Evolutionary conservation across 2,888 invertebrate species (phyloP), one percentile per base, ranked within the genome.

Genomic region (Dryadula phaetusa): DNA sequence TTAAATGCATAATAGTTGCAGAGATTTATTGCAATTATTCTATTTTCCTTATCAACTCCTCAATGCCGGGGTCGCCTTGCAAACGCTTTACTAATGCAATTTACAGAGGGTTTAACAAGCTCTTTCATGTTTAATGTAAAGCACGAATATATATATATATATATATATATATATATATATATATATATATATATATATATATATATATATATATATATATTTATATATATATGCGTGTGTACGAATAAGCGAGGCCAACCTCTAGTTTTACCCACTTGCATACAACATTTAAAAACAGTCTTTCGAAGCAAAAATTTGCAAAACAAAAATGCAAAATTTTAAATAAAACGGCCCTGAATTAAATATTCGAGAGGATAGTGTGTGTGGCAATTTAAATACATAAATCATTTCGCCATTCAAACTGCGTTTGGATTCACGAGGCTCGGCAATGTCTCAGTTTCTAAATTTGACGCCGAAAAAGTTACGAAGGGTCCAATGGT

Each of bases 31-130:
- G 67, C 75, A 79, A 80, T 77, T 77, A 77, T 75, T 76, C 76
- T 69, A 76, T 82, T 84, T 82, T 81, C 82, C 84, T 84, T 79
- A 79, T 80, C 79, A 72, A 70, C 68, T 70, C 70, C 77, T 81
- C 84, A 86, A 84, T 84, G 84, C 82, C 82, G 82, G 77, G 82
- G 82, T 77, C 79, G 73, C 69, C 67, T 77, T 71, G 76, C 71
- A 69, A 72, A 73, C 67, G 72, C 54, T 62, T 46, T n/a, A n/a
- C n/a, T n/a, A n/a, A n/a, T 69, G 63, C 66, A 68, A 60, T 66
- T 67, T 64, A 37, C 37, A 64, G 40, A 44, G 16, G 37, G 49
- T 40, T 62, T 47, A 22, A 40, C 44, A 40, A 62, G 34, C 40
- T 37, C 16, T 47, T 60, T 34, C 46, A 60, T 60, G 60, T 25